These are phyloP conservation scores for Ceratitis capitata DNA, from an alignment of 1,140 invertebrate species.

Conservation along the genomic window DNA sequence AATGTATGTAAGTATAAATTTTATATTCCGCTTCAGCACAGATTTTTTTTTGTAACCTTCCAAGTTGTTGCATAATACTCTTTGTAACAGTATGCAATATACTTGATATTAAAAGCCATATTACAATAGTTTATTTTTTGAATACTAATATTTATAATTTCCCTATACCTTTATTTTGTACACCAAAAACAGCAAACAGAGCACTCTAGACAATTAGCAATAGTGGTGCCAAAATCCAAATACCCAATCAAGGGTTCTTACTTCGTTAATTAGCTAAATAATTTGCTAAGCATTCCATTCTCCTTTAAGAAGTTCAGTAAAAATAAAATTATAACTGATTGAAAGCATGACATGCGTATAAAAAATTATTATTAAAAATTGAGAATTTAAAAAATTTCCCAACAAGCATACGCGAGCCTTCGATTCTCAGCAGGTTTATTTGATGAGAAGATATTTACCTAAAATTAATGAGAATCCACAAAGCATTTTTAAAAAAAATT, in stretches of 20 bases:
- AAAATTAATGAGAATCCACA: neutral
- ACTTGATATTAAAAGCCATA: too few species aligned
- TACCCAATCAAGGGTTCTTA: neutral
- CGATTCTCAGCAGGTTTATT: neutral
- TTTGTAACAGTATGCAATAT: too few species aligned
- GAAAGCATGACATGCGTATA: too few species aligned
- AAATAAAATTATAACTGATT: too few species aligned
- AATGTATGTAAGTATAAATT: neutral
- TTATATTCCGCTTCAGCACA: neutral
- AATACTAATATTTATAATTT: too few species aligned
- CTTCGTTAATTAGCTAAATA: neutral
- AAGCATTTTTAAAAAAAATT: neutral
- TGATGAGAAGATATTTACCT: neutral
- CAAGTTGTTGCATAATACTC: neutral
- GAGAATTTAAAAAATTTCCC: neutral
- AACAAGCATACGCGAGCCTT: neutral
- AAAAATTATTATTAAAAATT: neutral
- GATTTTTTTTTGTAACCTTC: too few species aligned
- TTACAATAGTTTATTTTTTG: neutral
- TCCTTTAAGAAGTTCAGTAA: neutral
- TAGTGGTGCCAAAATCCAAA: slow-evolving; percentile 35
- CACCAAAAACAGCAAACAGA: neutral
- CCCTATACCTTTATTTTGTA: too few species aligned
- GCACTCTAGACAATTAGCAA: neutral
- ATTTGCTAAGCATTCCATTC: too few species aligned